A percentile compares a stretch with the other conserved stretches of the same genome.
phyloP scores from a whole-genome alignment of 2,797 vertebrate genomes.

The Chrosomus eos region DNA sequence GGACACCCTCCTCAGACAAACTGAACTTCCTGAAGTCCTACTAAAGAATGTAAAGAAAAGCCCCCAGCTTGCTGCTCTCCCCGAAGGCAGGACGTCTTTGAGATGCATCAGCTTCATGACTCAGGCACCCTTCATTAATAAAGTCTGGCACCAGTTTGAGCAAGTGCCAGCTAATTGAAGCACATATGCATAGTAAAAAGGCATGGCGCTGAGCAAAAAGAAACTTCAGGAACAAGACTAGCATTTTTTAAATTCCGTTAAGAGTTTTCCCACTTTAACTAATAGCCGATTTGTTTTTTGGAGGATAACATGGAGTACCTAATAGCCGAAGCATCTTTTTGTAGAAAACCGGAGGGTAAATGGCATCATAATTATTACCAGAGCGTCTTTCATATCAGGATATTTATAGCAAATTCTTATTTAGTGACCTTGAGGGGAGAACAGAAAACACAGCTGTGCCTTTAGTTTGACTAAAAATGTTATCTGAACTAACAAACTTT shows the following conservation, averaged over 20 bases:
- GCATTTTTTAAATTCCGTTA: background rate
- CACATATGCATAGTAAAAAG: slow-evolving; percentile 59
- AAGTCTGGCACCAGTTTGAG: slow-evolving; percentile 49
- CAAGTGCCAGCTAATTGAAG: slow-evolving; percentile 74
- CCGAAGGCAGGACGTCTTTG: slow-evolving; percentile 80
- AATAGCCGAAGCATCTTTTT: slow-evolving; percentile 30
- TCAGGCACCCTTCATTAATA: slow-evolving; percentile 68
- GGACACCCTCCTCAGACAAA: slow-evolving; percentile 73
- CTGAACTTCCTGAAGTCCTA: slow-evolving; percentile 78
- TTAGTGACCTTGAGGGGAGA: slow-evolving; percentile 73
- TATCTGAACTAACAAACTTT: slow-evolving; percentile 86
- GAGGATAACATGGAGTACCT: slow-evolving; percentile 21
- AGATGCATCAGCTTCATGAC: slow-evolving; percentile 77
- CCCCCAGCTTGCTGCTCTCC: slow-evolving; percentile 73
- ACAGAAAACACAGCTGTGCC: slow-evolving; percentile 87
- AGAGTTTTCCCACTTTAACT: slow-evolving; percentile 15
- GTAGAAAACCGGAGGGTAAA: slow-evolving; percentile 56
- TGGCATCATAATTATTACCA: slow-evolving; percentile 59
- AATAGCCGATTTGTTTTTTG: background rate
- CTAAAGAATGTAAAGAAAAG: slow-evolving; percentile 74
- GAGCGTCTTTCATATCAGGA: slow-evolving; percentile 65
- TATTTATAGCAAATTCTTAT: slow-evolving; percentile 77
- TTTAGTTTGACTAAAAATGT: slow-evolving; percentile 84
- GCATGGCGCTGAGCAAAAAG: slow-evolving; percentile 67
- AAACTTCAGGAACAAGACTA: slow-evolving; percentile 30